phyloP scores from a whole-genome alignment of 2,888 invertebrate genomes.

The Phania funesta region DNA sequence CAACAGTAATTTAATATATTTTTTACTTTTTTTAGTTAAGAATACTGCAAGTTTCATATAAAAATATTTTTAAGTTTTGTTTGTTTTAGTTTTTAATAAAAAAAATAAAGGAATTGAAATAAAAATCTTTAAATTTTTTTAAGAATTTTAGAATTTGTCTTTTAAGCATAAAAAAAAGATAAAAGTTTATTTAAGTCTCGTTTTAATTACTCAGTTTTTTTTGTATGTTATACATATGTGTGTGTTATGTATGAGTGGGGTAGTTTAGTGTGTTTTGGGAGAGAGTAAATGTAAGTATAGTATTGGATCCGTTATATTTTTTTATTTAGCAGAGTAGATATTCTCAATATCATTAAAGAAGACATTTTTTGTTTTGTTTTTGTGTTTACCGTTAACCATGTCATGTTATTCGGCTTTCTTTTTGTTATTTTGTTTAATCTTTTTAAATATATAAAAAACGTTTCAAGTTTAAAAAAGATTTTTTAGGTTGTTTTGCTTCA shows the following conservation, averaged over 20 bases:
- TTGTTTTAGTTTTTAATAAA: conserved; percentile 36
- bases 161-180: conserved; percentile 20
- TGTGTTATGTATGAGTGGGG: background rate
- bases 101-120: conserved; percentile 1
- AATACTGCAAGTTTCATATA: conserved; percentile 71
- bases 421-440: conserved; percentile 21
- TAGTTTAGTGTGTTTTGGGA: conserved; percentile 1
- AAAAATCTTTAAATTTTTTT: background rate
- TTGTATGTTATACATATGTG: background rate
- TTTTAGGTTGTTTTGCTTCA: conserved; percentile 49
- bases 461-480: conserved; percentile 43
- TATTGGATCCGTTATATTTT: conserved; percentile 22
- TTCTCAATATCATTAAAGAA: conserved; percentile 58
- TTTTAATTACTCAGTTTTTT: conserved; percentile 61
- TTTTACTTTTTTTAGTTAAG: conserved; percentile 53
- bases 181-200: conserved; percentile 64
- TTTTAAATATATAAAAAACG: conserved; percentile 53
- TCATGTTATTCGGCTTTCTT: conserved; percentile 12
- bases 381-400: conserved; percentile 1
- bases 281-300: background rate
- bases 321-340: conserved; percentile 33
- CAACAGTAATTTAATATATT: conserved; percentile 65
- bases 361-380: conserved; percentile 48
- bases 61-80: conserved; percentile 68
- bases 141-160: conserved; percentile 22